These are phyloP conservation scores for Geotrupes spiniger DNA, from an alignment of 2,888 invertebrate species.

Conservation along the genomic window DNA sequence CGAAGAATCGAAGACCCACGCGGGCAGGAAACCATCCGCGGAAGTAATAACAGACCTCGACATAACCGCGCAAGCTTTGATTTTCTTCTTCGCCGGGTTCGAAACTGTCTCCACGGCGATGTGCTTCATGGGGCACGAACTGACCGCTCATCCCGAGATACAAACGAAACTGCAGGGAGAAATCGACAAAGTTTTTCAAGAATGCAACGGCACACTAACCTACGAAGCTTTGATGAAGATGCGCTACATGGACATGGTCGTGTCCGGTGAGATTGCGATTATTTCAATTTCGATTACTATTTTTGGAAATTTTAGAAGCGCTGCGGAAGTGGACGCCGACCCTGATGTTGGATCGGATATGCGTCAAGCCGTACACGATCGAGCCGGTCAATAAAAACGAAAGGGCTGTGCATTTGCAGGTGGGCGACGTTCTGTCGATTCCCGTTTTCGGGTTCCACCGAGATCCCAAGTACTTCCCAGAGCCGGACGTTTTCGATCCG, in stretches of 20 bases:
- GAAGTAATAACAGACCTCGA: slow-evolving; percentile 48
- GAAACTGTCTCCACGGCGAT: slow-evolving; percentile 49
- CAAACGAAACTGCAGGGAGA: slow-evolving; percentile 55
- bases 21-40: not conserved
- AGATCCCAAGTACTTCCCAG: too few relatives aligned
- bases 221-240: too few relatives aligned
- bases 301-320: slow-evolving; percentile 41
- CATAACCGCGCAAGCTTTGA: slow-evolving; percentile 56
- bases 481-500: too few relatives aligned
- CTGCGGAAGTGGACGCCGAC: slow-evolving; percentile 53
- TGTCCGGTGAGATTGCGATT: slow-evolving; percentile 4
- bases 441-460: slow-evolving; percentile 44
- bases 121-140: too few relatives aligned
- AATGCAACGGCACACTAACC: slow-evolving; percentile 44
- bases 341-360: slow-evolving; percentile 50
- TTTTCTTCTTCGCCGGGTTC: too few relatives aligned
- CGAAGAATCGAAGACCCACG: slow-evolving; percentile 25
- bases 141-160: slow-evolving; percentile 56
- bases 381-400: slow-evolving; percentile 26
- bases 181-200: slow-evolving; percentile 37
- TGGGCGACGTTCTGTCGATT: slow-evolving; percentile 41
- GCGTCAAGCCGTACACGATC: slow-evolving; percentile 52
- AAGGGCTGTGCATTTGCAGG: slow-evolving; percentile 26
- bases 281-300: slow-evolving; percentile 27
- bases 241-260: too few relatives aligned